Percentiles rank a stretch among this genome's conserved stretches.
These are phyloP conservation scores for Psittacula derbiana DNA, from an alignment of 2,797 vertebrate species.

Conservation along the genomic window DNA sequence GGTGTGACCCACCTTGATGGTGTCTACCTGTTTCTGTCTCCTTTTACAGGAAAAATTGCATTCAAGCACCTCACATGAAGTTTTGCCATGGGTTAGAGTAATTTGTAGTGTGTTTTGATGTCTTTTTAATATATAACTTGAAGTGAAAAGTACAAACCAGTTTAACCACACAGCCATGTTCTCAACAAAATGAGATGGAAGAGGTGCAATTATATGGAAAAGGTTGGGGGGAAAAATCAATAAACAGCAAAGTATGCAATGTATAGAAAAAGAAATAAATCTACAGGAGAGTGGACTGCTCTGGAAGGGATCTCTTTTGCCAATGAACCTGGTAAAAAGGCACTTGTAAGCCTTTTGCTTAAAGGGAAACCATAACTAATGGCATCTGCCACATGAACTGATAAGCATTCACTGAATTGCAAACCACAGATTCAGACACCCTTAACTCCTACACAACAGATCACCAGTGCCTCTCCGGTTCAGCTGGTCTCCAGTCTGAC, in stretches of 20 bases:
- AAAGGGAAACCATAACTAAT: conserved; percentile 31
- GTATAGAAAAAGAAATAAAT: neutral
- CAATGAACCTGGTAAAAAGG: neutral
- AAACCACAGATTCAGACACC: neutral
- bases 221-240: neutral
- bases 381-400: neutral
- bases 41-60: neutral
- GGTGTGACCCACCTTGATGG: neutral
- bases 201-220: neutral
- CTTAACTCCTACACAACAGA: neutral
- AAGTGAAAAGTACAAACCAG: neutral
- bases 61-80: neutral
- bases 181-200: neutral
- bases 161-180: neutral
- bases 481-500: neutral
- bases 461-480: neutral
- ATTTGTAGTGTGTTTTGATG: neutral
- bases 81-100: neutral
- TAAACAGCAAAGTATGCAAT: neutral
- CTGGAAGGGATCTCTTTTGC: neutral
- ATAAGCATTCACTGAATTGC: conserved; percentile 17
- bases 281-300: neutral
- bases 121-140: neutral
- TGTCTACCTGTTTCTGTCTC: neutral
- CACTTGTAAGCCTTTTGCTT: neutral